Conservation (phyloP, 2,113 vertebrate species). For the Melierax canorus region DNA sequence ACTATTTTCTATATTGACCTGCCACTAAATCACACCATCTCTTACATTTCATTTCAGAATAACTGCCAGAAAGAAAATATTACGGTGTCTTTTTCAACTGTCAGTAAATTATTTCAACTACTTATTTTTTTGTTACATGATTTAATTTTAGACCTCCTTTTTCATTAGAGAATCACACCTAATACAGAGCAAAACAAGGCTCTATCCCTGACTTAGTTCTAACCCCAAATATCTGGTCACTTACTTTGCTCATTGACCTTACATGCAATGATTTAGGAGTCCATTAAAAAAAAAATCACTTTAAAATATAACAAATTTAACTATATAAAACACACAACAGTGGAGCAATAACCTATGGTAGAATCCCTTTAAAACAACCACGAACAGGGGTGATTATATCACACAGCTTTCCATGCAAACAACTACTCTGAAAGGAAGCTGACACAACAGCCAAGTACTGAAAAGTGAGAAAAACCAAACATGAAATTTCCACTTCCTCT, state of each 20-base stretch:
- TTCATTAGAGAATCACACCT: neutral
- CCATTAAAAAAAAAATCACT: neutral
- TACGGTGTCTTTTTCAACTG: neutral
- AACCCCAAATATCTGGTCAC: neutral
- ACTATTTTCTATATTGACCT: neutral
- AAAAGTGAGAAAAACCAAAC: neutral
- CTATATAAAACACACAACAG: neutral
- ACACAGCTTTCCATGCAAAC: neutral
- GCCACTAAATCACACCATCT: neutral
- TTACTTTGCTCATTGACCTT: neutral
- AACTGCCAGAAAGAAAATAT: neutral
- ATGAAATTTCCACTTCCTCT: neutral
- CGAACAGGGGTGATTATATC: neutral
- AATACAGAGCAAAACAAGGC: neutral
- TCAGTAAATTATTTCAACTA: neutral
- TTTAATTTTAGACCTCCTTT: neutral
- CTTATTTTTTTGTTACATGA: rapidly evolving
- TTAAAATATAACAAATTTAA: neutral
- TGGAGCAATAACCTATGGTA: neutral
- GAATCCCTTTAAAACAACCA: neutral
- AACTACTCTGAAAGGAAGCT: neutral
- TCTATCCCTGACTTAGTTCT: neutral
- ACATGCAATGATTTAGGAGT: neutral
- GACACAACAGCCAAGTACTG: neutral
- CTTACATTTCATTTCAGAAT: neutral